Evolutionary conservation across 2,888 invertebrate genomes (phyloP), one percentile per base, ranked within the genome.

Genomic region (Pterobdella sp.): DNA sequence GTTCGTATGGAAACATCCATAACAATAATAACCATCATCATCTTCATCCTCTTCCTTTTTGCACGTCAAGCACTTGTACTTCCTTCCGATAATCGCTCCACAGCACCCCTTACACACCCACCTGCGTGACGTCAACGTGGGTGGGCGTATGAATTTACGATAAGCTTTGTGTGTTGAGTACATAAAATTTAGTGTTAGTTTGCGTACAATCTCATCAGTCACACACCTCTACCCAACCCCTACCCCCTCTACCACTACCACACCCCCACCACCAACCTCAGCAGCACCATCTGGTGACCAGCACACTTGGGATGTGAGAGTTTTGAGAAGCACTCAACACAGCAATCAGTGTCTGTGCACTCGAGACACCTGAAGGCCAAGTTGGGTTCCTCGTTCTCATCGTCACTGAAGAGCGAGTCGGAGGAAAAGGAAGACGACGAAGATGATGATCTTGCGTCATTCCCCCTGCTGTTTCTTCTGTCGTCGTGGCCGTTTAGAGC

Each of bases 81-180:
- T 49, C n/a, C n/a, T 49, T 14, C 32, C 49, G 18, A 69, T 22
- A 18, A 69, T 69, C 26, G 22, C 69, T 29, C 29, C 69, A 10
- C 1, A 14, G 52, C 69, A 69, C 22, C 69, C 69, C 3, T 18
- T 14, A 29, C 69, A 69, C 2, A 52, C 52, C 31, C 52, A 42
- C 52, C 69, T 69, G 52, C 7, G 22, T 34, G 35, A 66, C 52
- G 22, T 18, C 14, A n/a, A n/a, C n/a, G n/a, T n/a, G n/a, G n/a
- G n/a, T n/a, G n/a, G n/a, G n/a, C n/a, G n/a, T n/a, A n/a, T n/a
- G n/a, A n/a, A n/a, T n/a, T n/a, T n/a, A n/a, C n/a, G n/a, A n/a
- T n/a, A n/a, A n/a, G n/a, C n/a, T n/a, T n/a, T n/a, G n/a, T n/a
- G n/a, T n/a, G n/a, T n/a, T n/a, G n/a, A n/a, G n/a, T n/a, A n/a